These are phyloP conservation scores for Leptopilina myrica DNA, from an alignment of 2,888 invertebrate species.

Conservation along the genomic window DNA sequence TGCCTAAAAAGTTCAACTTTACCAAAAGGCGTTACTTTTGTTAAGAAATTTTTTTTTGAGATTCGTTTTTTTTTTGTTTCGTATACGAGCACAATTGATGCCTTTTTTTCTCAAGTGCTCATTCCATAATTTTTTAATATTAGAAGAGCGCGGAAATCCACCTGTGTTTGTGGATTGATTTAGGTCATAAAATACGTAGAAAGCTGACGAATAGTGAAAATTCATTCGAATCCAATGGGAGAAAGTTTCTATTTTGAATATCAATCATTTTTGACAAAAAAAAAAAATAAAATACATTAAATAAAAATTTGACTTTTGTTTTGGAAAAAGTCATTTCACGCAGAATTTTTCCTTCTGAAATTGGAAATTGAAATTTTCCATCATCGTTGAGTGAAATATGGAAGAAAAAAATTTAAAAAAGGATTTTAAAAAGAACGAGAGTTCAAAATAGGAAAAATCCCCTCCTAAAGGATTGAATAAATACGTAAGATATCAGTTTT, in stretches of 20 bases:
- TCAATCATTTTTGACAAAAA: not conserved
- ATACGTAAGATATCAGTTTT: conserved; percentile 26
- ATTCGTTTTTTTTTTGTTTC: conserved; percentile 7
- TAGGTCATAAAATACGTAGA: not conserved
- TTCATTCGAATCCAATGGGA: not conserved
- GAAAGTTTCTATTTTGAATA: conserved; percentile 26
- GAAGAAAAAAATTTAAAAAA: not conserved
- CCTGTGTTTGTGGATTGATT: conserved; percentile 19
- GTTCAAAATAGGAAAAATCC: conserved; percentile 14
- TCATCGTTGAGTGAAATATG: not conserved
- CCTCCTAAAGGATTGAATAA: not conserved
- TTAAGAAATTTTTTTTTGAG: conserved; percentile 27
- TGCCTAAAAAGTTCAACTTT: conserved; percentile 28
- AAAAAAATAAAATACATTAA: too few species aligned
- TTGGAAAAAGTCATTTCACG: too few species aligned
- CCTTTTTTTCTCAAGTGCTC: conserved; percentile 5
- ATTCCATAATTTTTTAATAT: conserved; percentile 24
- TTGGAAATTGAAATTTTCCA: not conserved
- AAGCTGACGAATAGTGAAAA: conserved; percentile 21
- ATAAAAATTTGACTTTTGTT: too few species aligned
- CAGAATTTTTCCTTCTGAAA: too few species aligned
- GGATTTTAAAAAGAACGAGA: not conserved
- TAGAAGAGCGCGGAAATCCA: conserved; percentile 7
- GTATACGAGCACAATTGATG: not conserved
- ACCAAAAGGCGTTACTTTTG: conserved; percentile 31